These are phyloP conservation scores for Diarsia brunnea DNA, from an alignment of 2,888 invertebrate species.

Conservation along the genomic window DNA sequence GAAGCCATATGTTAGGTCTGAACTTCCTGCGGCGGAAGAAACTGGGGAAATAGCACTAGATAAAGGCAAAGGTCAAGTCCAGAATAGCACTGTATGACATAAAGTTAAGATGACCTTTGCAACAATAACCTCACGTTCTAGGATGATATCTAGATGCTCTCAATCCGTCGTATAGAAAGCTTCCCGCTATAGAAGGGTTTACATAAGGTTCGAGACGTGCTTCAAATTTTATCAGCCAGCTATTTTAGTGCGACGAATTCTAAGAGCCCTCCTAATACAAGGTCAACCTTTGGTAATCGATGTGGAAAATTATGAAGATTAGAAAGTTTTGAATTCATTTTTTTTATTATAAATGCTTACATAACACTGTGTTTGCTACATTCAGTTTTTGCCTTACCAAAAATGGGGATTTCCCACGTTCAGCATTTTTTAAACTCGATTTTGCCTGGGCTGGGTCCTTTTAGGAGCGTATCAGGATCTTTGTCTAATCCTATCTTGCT, in stretches of 20 bases:
- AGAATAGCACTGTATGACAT: conserved; percentile 60
- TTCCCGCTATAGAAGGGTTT: conserved; percentile 23
- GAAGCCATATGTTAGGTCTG: conserved; percentile 67
- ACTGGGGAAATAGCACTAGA: conserved; percentile 53
- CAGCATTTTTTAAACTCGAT: not conserved
- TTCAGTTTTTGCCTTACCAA: not conserved
- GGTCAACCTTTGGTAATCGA: conserved; percentile 22
- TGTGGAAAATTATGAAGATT: conserved; percentile 26
- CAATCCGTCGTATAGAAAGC: conserved; percentile 24
- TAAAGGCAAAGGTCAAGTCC: conserved; percentile 71
- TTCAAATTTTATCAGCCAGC: conserved; percentile 44
- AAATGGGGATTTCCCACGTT: not conserved
- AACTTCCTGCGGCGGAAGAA: conserved; percentile 49
- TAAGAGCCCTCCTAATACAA: conserved; percentile 28
- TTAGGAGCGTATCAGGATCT: not conserved
- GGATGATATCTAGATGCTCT: conserved; percentile 42
- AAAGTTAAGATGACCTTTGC: conserved; percentile 62
- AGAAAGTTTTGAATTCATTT: conserved; percentile 18
- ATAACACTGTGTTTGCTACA: not conserved
- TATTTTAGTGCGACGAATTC: conserved; percentile 35
- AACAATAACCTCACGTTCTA: conserved; percentile 53
- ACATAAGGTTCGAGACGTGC: conserved; percentile 43
- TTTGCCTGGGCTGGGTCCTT: not conserved
- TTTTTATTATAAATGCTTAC: not conserved
- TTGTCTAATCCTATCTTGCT: not conserved